Base-by-base conservation (phyloP, 1,140 invertebrate genomes). In the Trichonephila clavata region DNA sequence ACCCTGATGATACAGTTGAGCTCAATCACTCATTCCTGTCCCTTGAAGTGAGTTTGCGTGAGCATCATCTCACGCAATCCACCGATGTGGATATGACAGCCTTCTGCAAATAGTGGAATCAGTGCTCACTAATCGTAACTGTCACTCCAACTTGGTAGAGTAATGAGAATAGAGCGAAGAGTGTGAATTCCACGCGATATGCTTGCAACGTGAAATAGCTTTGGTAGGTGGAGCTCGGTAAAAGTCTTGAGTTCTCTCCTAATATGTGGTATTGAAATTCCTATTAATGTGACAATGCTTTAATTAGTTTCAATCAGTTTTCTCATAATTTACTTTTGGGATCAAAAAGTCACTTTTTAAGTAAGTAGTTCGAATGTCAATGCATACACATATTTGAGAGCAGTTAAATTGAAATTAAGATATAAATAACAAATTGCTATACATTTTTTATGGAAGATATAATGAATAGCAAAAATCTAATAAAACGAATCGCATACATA, bases 161-260 rank as follows among this genome's bases (percentile, higher is more conserved):
- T 88, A 88, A 88, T 88, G 86, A 88, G 86, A 88, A 88, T 88
- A 39, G 86, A 88, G 59, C 8, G 86, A 43, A 68, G 86, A 88
- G 86, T 88, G 86, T 71, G 86, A 88, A 88, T 43, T 63, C 68
- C 86, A 88, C 86, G 86, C 86, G 20, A 88, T 88, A 14, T 61
- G 86, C 32, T 88, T 88, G 68, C 86, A 50, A 39, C 27, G 68
- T 24, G 68, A 77, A 77, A 77, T 77, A 6, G 68, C 27, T 77
- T 77, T 39, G 14, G 24, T 5, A 24, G 24, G 24, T 4, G 68
- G 32, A 77, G 13, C 24, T 77, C 68, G 10, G 24, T 4, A 24
- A 77, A 77, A 27, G 68, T 77, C 68, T 77, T 77, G 8, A 77
- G 27, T 13, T 16, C 24, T 5, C 43, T 43, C 43, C 43, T 7